phyloP scores from a whole-genome alignment of 2,113 vertebrate genomes.

The Eulemur macaco region DNA sequence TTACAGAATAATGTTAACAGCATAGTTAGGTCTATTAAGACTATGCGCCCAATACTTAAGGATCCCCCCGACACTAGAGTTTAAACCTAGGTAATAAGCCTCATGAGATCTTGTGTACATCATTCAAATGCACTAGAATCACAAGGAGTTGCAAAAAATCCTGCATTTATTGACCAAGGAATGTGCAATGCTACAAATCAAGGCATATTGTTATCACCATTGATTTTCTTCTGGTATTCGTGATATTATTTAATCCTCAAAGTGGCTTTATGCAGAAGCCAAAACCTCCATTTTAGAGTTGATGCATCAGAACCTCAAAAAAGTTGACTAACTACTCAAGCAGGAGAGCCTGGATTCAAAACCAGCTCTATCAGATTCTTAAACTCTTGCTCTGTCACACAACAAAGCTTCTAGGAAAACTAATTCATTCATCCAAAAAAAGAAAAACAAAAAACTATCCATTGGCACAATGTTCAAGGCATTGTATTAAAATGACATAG shows the following conservation, averaged over 20 bases:
- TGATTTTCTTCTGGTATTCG: not conserved
- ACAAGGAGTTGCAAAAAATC: not conserved
- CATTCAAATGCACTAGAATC: not conserved
- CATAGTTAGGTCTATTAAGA: not conserved
- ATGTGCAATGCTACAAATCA: not conserved
- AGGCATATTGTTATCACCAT: not conserved
- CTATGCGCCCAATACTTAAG: not conserved
- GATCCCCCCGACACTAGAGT: not conserved
- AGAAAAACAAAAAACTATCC: not conserved
- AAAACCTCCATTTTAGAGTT: not conserved
- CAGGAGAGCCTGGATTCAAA: not conserved
- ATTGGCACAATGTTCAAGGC: not conserved
- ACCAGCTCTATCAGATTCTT: not conserved
- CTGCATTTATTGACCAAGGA: not conserved
- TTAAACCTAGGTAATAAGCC: not conserved
- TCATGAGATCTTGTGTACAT: not conserved
- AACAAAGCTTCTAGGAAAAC: not conserved
- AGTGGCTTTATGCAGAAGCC: not conserved
- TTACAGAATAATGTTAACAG: not conserved
- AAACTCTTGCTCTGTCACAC: not conserved
- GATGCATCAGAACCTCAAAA: not conserved
- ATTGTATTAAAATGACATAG: not conserved
- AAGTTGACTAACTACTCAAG: not conserved
- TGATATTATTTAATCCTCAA: not conserved
- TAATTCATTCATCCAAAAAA: not conserved